Evolutionary conservation across 1,140 invertebrate genomes (phyloP).

Genomic region (Penaeus vannamei): DNA sequence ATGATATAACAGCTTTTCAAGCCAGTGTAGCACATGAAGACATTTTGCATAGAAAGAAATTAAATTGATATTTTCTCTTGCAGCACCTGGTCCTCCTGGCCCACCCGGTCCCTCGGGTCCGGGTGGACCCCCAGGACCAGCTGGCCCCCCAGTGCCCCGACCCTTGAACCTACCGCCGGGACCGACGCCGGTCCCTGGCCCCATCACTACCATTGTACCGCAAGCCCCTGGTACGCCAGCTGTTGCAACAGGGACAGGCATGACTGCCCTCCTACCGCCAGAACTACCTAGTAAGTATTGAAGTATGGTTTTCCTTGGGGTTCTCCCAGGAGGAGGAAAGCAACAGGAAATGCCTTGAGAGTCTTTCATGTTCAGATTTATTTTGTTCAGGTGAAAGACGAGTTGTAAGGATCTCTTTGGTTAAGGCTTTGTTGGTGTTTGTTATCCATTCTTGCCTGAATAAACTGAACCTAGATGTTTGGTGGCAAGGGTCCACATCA

Average conservation of each 20-base stretch:
- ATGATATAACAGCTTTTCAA: too few relatives aligned
- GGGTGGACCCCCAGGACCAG: slow-evolving; percentile 72
- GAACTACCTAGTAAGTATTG: slow-evolving; percentile 73
- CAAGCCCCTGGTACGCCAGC: slow-evolving; percentile 73
- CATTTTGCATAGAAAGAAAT: too few relatives aligned
- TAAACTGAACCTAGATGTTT: too few relatives aligned
- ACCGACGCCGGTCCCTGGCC: slow-evolving; percentile 51
- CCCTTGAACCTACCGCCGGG: slow-evolving; percentile 58
- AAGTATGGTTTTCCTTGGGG: slow-evolving; percentile 42
- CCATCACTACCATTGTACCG: slow-evolving; percentile 71
- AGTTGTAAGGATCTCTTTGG: too few relatives aligned
- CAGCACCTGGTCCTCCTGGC: slow-evolving; percentile 72
- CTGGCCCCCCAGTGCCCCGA: slow-evolving; percentile 68
- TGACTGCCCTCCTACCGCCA: slow-evolving; percentile 67
- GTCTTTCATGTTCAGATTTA: background rate
- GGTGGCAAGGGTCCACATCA: too few relatives aligned
- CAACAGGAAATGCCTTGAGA: background rate
- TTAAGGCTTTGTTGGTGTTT: too few relatives aligned
- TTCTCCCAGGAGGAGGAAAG: background rate
- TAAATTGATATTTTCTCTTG: slow-evolving; percentile 49
- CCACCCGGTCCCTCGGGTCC: slow-evolving; percentile 70
- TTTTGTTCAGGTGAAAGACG: too few relatives aligned
- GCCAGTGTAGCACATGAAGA: too few relatives aligned
- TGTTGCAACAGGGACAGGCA: slow-evolving; percentile 72
- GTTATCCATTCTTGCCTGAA: too few relatives aligned